phyloP scores from a whole-genome alignment of 2,113 vertebrate species.

The Dicrurus megarhynchus region DNA sequence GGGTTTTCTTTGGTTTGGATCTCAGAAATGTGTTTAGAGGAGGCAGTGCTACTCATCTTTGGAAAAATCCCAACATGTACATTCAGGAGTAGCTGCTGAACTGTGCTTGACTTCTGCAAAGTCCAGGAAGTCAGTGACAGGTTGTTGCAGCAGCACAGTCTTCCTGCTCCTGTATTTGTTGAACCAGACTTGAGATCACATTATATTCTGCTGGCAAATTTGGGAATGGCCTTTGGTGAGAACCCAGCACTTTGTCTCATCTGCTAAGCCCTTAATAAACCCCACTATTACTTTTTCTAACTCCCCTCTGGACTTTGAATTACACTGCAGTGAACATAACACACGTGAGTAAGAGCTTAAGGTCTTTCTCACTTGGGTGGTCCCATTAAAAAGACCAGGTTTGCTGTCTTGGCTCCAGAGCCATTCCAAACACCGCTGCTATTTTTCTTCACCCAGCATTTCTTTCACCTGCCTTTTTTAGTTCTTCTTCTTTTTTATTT shows the following conservation, averaged over 20 bases:
- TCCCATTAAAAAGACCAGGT: slow-evolving; percentile 22
- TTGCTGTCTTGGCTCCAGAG: slow-evolving; percentile 7
- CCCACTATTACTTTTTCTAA: background rate
- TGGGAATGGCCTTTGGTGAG: background rate
- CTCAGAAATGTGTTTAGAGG: background rate
- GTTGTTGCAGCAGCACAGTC: background rate
- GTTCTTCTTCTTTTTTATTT: background rate
- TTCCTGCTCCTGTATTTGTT: background rate
- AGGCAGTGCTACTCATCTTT: background rate
- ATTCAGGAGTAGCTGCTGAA: background rate
- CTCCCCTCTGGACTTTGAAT: slow-evolving; percentile 32
- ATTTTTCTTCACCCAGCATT: background rate
- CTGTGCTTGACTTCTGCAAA: background rate
- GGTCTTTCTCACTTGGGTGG: slow-evolving; percentile 25
- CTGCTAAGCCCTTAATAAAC: slow-evolving; percentile 21
- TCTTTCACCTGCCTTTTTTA: background rate
- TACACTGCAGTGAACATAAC: background rate
- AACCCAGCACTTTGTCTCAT: background rate
- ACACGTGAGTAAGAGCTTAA: slow-evolving; percentile 25
- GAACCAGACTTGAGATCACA: background rate
- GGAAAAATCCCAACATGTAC: background rate
- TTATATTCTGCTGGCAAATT: background rate
- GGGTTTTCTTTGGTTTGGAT: background rate
- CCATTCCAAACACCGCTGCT: slow-evolving; percentile 27
- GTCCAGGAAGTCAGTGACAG: background rate